Percentiles rank a stretch among this genome's conserved stretches.
phyloP scores from a whole-genome alignment of 1,140 invertebrate species.

The Leptinotarsa undecemlineata region DNA sequence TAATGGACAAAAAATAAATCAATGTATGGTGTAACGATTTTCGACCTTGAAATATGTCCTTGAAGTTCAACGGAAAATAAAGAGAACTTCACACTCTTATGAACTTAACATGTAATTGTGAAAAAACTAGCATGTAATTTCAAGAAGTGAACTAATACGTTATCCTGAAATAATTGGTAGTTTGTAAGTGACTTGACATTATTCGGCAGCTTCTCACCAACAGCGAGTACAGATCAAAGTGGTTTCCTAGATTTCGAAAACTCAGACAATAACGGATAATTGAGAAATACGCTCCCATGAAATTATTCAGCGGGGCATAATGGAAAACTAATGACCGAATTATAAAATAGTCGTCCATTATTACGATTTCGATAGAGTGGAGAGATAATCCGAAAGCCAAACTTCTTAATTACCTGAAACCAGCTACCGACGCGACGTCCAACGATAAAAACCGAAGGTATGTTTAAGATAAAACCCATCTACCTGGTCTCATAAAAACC shows the following conservation, averaged over 20 bases:
- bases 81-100: too few relatives aligned
- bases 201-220: too few relatives aligned
- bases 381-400: constrained; percentile 22
- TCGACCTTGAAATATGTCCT: too few relatives aligned
- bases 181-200: too few relatives aligned
- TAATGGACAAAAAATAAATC: too few relatives aligned
- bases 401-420: constrained; percentile 28
- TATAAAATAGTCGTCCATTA: constrained; percentile 6
- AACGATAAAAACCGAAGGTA: constrained; percentile 10
- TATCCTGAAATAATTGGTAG: too few relatives aligned
- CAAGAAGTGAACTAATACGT: too few relatives aligned
- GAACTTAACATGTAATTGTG: too few relatives aligned
- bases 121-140: too few relatives aligned
- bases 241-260: neutral
- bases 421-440: neutral
- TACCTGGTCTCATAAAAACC: constrained; percentile 5
- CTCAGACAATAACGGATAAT: constrained; percentile 1
- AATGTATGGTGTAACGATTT: too few relatives aligned
- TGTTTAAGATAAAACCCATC: constrained; percentile 11
- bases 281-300: neutral
- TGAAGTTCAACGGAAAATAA: too few relatives aligned
- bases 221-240: neutral
- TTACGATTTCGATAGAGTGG: constrained; percentile 13
- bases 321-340: constrained; percentile 5
- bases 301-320: neutral